Conservation (phyloP, 2,797 vertebrate species). For the Sibirionetta formosa region DNA sequence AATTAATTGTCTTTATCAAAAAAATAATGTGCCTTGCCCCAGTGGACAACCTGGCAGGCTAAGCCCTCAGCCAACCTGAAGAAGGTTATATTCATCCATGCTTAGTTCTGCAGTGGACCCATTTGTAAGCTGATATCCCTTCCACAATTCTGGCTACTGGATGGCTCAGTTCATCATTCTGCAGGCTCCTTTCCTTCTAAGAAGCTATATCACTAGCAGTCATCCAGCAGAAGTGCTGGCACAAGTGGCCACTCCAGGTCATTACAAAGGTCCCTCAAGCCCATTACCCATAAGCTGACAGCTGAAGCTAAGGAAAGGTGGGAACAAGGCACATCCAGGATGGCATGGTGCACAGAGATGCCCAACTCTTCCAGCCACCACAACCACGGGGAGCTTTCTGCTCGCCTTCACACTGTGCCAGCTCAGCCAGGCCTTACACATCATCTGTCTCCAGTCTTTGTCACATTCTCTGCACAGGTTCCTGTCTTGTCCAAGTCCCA, state of each 20-base stretch:
- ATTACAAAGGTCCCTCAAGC: background rate
- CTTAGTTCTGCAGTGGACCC: background rate
- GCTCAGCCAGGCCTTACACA: background rate
- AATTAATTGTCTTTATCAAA: background rate
- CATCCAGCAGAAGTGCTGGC: background rate
- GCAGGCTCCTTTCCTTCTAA: background rate
- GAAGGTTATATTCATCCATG: fast-evolving
- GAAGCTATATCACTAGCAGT: background rate
- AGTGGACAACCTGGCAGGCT: background rate
- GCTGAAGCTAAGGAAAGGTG: background rate
- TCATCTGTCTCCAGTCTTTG: background rate
- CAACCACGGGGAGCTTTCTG: background rate
- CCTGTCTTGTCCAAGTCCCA: background rate
- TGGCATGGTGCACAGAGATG: background rate
- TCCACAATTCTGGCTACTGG: background rate
- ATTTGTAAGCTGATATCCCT: background rate
- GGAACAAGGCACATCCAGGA: background rate
- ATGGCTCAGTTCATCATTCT: background rate
- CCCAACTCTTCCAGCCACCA: background rate
- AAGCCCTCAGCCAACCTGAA: background rate
- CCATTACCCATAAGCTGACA: background rate
- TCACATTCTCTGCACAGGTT: background rate
- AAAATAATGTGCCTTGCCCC: background rate
- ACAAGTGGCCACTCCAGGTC: background rate
- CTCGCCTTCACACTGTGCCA: background rate